phyloP scores from a whole-genome alignment of 2,888 invertebrate genomes.

The Agriopis leucophaearia region DNA sequence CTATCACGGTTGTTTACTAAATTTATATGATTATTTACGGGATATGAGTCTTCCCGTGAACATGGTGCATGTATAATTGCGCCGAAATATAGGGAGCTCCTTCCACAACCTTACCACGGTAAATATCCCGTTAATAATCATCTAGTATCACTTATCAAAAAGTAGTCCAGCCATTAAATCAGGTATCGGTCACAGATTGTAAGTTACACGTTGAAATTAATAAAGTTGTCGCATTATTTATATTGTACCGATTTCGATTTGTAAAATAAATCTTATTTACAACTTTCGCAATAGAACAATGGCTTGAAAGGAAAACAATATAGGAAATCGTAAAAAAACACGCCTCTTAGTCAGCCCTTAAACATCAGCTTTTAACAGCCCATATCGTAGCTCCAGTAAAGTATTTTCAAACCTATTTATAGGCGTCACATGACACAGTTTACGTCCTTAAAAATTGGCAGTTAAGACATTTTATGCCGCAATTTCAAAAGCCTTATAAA shows the following conservation, averaged over 20 bases:
- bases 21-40: too few species aligned
- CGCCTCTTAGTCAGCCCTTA: constrained; percentile 26
- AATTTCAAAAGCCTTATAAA: constrained; percentile 26
- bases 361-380: constrained; percentile 4
- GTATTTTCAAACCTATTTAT: constrained; percentile 23
- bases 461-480: constrained; percentile 18
- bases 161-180: neutral
- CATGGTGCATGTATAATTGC: too few species aligned
- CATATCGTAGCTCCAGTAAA: neutral
- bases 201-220: neutral
- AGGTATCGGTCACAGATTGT: neutral
- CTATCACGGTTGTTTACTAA: too few species aligned
- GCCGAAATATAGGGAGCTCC: too few species aligned
- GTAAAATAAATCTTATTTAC: constrained; percentile 38
- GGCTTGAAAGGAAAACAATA: constrained; percentile 27
- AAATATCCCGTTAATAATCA: too few species aligned
- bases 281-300: constrained; percentile 34
- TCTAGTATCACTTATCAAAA: neutral
- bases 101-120: too few species aligned
- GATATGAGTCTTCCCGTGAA: too few species aligned
- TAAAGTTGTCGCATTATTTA: constrained; percentile 3
- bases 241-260: constrained; percentile 19
- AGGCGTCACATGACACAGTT: constrained; percentile 12
- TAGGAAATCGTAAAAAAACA: constrained; percentile 27
- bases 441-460: constrained; percentile 11